phyloP scores from a whole-genome alignment of 2,797 vertebrate genomes.

The Phrynocephalus forsythii region DNA sequence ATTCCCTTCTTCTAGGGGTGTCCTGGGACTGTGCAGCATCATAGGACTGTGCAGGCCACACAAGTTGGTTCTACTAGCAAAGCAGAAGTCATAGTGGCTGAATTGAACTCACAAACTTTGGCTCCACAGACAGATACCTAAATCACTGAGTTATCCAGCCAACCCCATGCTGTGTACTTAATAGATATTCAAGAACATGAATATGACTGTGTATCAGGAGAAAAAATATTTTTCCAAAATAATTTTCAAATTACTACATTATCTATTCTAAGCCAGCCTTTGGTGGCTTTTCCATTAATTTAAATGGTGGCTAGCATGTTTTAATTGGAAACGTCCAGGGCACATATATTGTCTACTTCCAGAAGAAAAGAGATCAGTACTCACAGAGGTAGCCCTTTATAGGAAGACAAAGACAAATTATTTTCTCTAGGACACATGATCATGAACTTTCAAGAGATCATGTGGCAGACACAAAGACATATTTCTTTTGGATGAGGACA shows the following conservation, averaged over 20 bases:
- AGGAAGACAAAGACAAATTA: constrained; percentile 29
- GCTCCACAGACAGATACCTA: too few relatives aligned
- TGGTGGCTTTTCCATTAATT: constrained; percentile 26
- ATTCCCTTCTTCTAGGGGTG: too few relatives aligned
- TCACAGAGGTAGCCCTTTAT: background rate
- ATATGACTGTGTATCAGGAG: background rate
- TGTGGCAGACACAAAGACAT: background rate
- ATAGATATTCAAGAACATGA: too few relatives aligned
- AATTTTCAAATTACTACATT: constrained; percentile 7
- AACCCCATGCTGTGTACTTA: too few relatives aligned
- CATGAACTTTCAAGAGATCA: background rate
- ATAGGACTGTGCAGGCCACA: too few relatives aligned
- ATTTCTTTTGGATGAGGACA: background rate
- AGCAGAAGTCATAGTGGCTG: too few relatives aligned
- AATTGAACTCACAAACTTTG: too few relatives aligned
- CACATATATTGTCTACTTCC: constrained; percentile 32
- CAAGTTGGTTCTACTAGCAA: too few relatives aligned
- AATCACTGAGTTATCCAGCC: too few relatives aligned
- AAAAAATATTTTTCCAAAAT: constrained; percentile 44
- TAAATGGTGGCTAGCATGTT: constrained; percentile 32
- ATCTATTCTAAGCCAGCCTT: background rate
- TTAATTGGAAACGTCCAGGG: constrained; percentile 38
- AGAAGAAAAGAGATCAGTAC: background rate
- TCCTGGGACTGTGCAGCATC: too few relatives aligned
- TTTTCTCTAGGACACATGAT: constrained; percentile 17